These are phyloP conservation scores for Pseudomyrmex flavicornis DNA, from an alignment of 1,140 invertebrate genomes.

Conservation along the genomic window DNA sequence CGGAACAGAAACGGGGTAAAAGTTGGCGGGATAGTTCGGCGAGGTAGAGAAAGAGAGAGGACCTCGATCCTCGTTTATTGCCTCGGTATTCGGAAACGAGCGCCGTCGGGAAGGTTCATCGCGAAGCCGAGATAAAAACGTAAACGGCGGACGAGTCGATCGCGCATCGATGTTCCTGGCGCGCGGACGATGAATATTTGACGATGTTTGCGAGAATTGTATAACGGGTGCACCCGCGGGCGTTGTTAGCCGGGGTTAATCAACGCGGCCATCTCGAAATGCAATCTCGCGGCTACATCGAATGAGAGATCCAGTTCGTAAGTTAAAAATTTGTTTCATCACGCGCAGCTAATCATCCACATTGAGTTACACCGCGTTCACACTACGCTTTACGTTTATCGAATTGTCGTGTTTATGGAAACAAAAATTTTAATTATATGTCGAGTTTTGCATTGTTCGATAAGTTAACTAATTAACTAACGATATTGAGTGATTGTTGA, in stretches of 20 bases:
- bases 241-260: slow-evolving; percentile 53
- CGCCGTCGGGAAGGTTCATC: slow-evolving; percentile 38
- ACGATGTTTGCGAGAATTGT: slow-evolving; percentile 59
- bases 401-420: neutral
- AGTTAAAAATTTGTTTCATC: slow-evolving; percentile 58
- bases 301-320: neutral
- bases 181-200: slow-evolving; percentile 57
- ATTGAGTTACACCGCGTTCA: neutral
- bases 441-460: too few species aligned
- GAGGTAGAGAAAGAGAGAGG: neutral
- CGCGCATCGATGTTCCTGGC: slow-evolving; percentile 45
- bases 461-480: too few species aligned
- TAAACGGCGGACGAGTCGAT: slow-evolving; percentile 57
- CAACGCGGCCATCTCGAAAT: slow-evolving; percentile 52
- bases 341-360: slow-evolving; percentile 1
- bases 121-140: slow-evolving; percentile 57
- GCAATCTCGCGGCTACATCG: slow-evolving; percentile 47
- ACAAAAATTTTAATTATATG: neutral
- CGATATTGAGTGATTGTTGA: too few species aligned
- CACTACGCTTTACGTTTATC: neutral
- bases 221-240: slow-evolving; percentile 55
- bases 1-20: slow-evolving; percentile 26
- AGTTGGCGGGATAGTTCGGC: slow-evolving; percentile 21
- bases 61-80: slow-evolving; percentile 45
- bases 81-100: slow-evolving; percentile 50